phyloP scores from a whole-genome alignment of 2,888 invertebrate species.

The Caenorhabditis macrosperma region DNA sequence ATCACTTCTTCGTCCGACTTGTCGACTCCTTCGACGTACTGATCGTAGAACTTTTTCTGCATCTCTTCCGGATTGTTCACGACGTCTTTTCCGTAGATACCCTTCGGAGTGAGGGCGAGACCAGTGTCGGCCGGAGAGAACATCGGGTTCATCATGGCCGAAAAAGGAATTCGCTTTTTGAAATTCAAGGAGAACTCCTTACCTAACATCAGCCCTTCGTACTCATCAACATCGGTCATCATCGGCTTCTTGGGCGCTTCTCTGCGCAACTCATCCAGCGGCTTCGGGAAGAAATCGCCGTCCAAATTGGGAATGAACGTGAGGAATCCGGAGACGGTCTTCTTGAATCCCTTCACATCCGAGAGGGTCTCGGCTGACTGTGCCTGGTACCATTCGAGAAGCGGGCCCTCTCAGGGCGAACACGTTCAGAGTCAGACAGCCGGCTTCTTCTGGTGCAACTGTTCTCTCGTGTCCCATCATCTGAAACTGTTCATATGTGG shows the following conservation, averaged over 20 bases:
- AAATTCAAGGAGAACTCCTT: neutral
- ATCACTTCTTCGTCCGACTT: constrained; percentile 20
- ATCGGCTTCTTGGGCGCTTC: constrained; percentile 62
- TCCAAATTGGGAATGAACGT: constrained; percentile 68
- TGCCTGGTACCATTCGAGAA: constrained; percentile 27
- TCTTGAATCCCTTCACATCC: constrained; percentile 27
- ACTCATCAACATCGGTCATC: constrained; percentile 64
- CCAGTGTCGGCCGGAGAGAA: constrained; percentile 21
- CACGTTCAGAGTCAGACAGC: constrained; percentile 64
- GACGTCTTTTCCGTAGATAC: constrained; percentile 15
- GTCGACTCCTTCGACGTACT: constrained; percentile 18
- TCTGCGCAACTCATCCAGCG: constrained; percentile 59
- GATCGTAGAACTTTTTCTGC: constrained; percentile 26
- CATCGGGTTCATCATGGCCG: constrained; percentile 27
- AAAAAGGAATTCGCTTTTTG: neutral
- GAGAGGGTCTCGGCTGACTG: constrained; percentile 2
- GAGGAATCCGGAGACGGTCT: constrained; percentile 43
- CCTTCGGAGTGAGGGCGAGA: neutral
- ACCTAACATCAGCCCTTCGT: constrained; percentile 69
- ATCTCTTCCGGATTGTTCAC: constrained; percentile 29
- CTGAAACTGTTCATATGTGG: neutral
- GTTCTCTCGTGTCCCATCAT: neutral
- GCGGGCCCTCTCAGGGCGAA: constrained; percentile 53
- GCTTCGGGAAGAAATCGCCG: no score
- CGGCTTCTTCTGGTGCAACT: constrained; percentile 26